Evolutionary conservation across 1,140 invertebrate species (phyloP).

Genomic region (Pachypeltis micranthus): DNA sequence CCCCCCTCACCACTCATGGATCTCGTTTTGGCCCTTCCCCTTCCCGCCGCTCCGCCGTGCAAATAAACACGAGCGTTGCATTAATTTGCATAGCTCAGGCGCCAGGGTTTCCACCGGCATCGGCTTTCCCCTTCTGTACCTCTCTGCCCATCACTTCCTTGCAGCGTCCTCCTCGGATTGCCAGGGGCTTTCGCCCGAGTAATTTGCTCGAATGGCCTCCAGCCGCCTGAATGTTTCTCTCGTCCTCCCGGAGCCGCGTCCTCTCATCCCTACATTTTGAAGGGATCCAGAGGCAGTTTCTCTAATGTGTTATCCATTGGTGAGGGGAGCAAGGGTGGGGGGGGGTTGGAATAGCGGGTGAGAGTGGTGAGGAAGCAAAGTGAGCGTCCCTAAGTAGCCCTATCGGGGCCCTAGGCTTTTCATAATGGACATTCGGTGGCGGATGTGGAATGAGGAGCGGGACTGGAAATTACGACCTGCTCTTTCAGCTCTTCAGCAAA

Average conservation of each 20-base stretch:
- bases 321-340: too few species aligned
- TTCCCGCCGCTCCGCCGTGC: too few species aligned
- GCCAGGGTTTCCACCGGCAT: too few species aligned
- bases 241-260: background rate
- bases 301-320: background rate
- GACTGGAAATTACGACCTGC: too few species aligned
- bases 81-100: slow-evolving; percentile 4
- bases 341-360: too few species aligned
- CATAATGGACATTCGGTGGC: background rate
- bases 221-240: background rate
- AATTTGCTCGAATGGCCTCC: slow-evolving; percentile 6
- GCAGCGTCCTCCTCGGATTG: background rate
- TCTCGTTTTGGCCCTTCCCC: too few species aligned
- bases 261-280: background rate
- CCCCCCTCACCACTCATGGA: too few species aligned
- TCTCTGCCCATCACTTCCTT: background rate
- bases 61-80: slow-evolving; percentile 1
- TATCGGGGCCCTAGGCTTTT: background rate
- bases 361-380: too few species aligned
- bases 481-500: too few species aligned
- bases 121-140: too few species aligned
- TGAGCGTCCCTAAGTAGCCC: background rate
- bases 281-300: background rate
- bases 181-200: background rate
- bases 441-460: too few species aligned